A percentile compares a stretch with the other conserved stretches of the same genome.
Conservation (phyloP, 2,797 vertebrate genomes). For the Peromyscus nudipes region DNA sequence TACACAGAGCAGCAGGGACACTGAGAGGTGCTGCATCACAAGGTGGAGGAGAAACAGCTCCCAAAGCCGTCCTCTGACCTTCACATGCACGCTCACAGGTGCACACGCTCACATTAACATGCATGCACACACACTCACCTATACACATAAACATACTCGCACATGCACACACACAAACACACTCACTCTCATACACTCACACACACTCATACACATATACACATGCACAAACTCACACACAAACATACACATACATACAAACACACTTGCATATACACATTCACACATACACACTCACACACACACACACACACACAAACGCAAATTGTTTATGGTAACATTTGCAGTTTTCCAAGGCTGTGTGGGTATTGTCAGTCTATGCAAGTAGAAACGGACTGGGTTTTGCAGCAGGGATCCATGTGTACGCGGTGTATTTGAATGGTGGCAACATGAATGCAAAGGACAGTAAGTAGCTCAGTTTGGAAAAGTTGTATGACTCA, state of each 20-base stretch:
- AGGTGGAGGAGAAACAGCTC: no score
- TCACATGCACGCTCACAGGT: neutral
- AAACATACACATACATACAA: neutral
- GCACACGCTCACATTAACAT: neutral
- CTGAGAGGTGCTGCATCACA: neutral
- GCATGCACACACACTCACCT: neutral
- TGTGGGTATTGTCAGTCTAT: neutral
- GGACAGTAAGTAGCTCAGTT: neutral
- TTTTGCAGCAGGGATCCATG: neutral
- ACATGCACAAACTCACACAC: neutral
- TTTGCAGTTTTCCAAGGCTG: neutral
- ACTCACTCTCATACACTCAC: neutral
- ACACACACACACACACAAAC: neutral
- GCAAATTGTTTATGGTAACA: neutral
- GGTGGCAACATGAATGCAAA: neutral
- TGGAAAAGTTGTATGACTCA: neutral
- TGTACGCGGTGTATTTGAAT: neutral
- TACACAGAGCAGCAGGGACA: neutral
- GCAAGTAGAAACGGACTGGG: neutral
- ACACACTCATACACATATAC: neutral
- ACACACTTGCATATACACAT: no score
- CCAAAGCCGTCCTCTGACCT: neutral
- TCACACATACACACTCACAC: neutral
- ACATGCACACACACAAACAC: neutral
- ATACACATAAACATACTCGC: neutral